Base-by-base conservation (phyloP, 2,797 vertebrate genomes). In the Danio choprae region DNA sequence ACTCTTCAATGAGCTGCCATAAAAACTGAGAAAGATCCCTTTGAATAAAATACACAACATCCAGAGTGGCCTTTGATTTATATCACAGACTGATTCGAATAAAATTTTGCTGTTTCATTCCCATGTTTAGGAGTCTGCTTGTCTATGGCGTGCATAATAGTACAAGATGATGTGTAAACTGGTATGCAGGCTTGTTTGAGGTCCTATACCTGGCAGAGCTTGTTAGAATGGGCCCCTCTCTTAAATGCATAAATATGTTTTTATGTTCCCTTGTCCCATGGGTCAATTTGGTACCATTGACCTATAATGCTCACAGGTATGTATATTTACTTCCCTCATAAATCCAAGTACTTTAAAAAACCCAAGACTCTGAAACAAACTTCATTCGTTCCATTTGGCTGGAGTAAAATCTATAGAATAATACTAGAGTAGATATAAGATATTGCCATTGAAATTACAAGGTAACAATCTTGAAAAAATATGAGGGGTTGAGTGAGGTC, bases 1-100 rank as follows among this genome's bases (percentile, higher is more conserved):
- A 89, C 89, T 29, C 53, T 58, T 74, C 53, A 65, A 22, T 67
- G 65, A 73, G 36, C 43, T 50, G 43, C 79, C 18, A 81, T 74
- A 68, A 68, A 67, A 81, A 71, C 55, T 46, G 75, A 77, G 63
- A 77, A 64, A 53, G 60, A 75, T 64, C 75, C 62, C 20, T 71
- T 53, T 62, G 18, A 70, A 79, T 68, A 22, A 53, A 70, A 29
- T 12, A 38, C 72, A 38, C 43, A 74, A 40, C 29, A 62, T 74
- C 22, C 18, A 60, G 48, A 79, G 67, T 60, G 46, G 56, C 2
- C 36, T 71, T 16, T 69, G 64, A 78, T 69, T 70, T 78, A 78
- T 70, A 50, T 40, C 0, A 1, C 43, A 78, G 65, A 60, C 55
- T 36, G 53, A 73, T 69, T 69, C 40, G 29, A 77, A 59, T 59